Evolutionary conservation across 2,113 vertebrate genomes (phyloP).

Genomic region (Lampris incognitus): DNA sequence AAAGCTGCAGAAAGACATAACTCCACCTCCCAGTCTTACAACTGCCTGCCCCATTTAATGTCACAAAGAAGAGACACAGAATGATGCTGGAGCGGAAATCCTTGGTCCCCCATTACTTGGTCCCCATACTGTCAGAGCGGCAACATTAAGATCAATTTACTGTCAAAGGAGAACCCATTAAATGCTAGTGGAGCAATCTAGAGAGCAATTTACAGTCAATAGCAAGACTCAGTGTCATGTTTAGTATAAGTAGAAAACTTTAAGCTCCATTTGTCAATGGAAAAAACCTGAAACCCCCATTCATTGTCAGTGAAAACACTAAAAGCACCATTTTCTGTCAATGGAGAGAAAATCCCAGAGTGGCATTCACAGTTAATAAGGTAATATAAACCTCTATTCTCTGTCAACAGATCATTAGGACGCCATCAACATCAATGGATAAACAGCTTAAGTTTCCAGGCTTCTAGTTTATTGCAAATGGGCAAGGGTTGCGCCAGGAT

Average conservation of each 20-base stretch:
- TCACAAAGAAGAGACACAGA: too few relatives aligned
- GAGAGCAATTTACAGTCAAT: not conserved
- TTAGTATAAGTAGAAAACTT: not conserved
- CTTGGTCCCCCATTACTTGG: too few relatives aligned
- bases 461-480: not conserved
- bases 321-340: not conserved
- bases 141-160: too few relatives aligned
- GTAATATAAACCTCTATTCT: not conserved
- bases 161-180: too few relatives aligned
- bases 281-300: not conserved
- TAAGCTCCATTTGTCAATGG: not conserved
- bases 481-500: not conserved
- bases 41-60: not conserved
- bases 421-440: not conserved
- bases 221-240: not conserved
- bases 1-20: not conserved
- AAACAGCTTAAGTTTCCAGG: not conserved
- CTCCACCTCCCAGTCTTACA: not conserved
- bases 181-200: too few relatives aligned
- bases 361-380: too few relatives aligned
- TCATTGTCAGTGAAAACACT: not conserved
- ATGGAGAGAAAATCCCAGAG: not conserved
- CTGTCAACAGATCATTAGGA: not conserved
- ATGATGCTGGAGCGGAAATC: too few relatives aligned
- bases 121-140: too few relatives aligned